These are phyloP conservation scores for Onychomys arenicola DNA, from an alignment of 2,797 vertebrate genomes.

Conservation along the genomic window DNA sequence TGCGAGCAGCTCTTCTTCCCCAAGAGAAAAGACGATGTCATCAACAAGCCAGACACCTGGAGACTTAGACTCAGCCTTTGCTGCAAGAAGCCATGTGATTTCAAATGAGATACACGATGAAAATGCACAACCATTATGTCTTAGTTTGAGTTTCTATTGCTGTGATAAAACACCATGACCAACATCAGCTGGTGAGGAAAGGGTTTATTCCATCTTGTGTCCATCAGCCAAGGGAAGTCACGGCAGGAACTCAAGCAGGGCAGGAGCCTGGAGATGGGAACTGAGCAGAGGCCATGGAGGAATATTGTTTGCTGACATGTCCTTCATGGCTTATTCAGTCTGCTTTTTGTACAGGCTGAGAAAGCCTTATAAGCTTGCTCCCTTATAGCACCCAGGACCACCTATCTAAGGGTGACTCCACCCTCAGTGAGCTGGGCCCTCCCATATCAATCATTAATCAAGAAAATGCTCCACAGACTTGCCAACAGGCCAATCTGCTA, in stretches of 20 bases:
- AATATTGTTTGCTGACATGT: not conserved
- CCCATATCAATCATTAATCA: not conserved
- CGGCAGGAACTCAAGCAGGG: not conserved
- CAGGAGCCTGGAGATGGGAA: not conserved
- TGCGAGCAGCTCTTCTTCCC: not conserved
- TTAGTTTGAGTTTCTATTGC: not conserved
- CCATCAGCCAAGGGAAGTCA: not conserved
- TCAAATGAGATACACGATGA: not conserved
- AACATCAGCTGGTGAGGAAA: not conserved
- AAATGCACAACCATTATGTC: fast-evolving
- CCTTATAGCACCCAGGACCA: not conserved
- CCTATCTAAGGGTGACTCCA: not conserved
- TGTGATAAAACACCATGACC: not conserved
- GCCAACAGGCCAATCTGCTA: not conserved
- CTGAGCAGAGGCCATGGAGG: not conserved
- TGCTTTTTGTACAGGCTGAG: not conserved
- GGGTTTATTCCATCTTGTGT: not conserved
- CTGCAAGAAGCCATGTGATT: not conserved
- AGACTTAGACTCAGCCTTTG: not conserved
- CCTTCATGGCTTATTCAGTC: not conserved
- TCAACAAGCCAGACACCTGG: not conserved
- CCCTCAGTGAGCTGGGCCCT: no score
- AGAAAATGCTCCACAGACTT: no score
- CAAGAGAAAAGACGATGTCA: not conserved
- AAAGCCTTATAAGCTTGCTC: not conserved